Percentiles rank a stretch among this genome's conserved stretches.
Evolutionary conservation across 2,113 vertebrate species (phyloP).

Genomic region (Canis aureus): DNA sequence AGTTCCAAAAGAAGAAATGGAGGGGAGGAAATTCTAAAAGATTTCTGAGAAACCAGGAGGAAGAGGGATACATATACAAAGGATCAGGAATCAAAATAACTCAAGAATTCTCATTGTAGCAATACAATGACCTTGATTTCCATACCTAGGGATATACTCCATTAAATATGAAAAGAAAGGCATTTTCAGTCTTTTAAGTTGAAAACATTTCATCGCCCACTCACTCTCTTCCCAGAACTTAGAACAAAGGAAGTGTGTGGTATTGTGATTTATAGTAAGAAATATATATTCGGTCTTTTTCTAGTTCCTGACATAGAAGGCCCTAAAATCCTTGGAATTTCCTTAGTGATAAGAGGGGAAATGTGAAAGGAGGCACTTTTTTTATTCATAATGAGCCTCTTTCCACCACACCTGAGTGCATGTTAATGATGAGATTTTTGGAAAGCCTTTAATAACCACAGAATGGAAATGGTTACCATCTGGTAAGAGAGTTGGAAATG

Average conservation of each 20-base stretch:
- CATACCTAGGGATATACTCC: neutral
- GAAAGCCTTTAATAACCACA: neutral
- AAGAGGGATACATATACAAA: neutral
- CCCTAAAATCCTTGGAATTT: neutral
- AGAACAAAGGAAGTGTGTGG: neutral
- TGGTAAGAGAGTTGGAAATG: neutral
- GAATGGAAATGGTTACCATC: neutral
- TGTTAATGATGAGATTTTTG: neutral
- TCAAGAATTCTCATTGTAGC: neutral
- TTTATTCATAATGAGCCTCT: neutral
- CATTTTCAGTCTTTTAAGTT: neutral
- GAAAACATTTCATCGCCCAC: neutral
- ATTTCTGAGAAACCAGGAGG: neutral
- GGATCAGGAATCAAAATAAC: neutral
- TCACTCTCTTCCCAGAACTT: neutral
- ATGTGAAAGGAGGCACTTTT: neutral
- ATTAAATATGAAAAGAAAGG: neutral
- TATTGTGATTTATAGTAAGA: neutral
- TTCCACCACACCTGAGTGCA: neutral
- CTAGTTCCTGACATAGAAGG: neutral
- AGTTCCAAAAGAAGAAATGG: neutral
- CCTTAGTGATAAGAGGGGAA: neutral
- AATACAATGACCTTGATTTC: neutral
- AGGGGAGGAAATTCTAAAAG: neutral
- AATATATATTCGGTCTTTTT: neutral